Percentiles rank a stretch among this genome's conserved stretches.
Conservation (phyloP, 2,113 vertebrate species). For the Centropristis striata region DNA sequence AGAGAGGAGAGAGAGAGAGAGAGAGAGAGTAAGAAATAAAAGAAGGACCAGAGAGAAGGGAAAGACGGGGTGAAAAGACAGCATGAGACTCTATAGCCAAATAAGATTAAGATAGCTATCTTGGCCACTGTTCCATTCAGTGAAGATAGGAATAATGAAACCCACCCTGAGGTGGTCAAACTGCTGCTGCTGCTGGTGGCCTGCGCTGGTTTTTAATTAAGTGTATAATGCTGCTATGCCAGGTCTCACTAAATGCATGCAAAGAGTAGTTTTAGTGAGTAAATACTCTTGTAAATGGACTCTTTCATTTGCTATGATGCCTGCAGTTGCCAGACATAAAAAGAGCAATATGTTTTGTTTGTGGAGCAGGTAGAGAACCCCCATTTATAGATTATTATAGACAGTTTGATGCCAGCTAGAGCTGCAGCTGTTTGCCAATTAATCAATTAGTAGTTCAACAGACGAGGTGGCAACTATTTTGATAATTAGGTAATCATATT, state of each 20-base stretch:
- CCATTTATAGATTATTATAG: too few relatives aligned
- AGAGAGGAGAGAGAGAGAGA: conserved; percentile 2
- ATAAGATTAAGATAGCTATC: conserved; percentile 85
- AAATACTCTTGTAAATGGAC: background rate
- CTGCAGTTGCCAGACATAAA: background rate
- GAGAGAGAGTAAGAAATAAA: conserved; percentile 14
- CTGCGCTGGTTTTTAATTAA: conserved; percentile 57
- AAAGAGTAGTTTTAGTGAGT: background rate
- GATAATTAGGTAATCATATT: too few relatives aligned
- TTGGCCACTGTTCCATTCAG: conserved; percentile 76
- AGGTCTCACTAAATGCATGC: background rate
- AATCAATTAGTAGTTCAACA: too few relatives aligned
- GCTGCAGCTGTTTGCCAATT: too few relatives aligned
- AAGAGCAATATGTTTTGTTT: background rate
- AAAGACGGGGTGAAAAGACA: conserved; percentile 46
- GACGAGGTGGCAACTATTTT: too few relatives aligned
- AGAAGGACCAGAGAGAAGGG: conserved; percentile 38
- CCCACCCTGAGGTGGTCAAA: conserved; percentile 74
- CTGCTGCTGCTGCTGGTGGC: conserved; percentile 60
- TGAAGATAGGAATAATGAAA: conserved; percentile 82
- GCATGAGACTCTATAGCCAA: conserved; percentile 74
- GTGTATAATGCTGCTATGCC: background rate
- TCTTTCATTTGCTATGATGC: background rate
- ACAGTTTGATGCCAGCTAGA: too few relatives aligned
- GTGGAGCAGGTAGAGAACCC: too few relatives aligned